Percentiles rank a stretch among this genome's conserved stretches.
Evolutionary conservation across 2,113 vertebrate species (phyloP).

Genomic region (Alligator sinensis): DNA sequence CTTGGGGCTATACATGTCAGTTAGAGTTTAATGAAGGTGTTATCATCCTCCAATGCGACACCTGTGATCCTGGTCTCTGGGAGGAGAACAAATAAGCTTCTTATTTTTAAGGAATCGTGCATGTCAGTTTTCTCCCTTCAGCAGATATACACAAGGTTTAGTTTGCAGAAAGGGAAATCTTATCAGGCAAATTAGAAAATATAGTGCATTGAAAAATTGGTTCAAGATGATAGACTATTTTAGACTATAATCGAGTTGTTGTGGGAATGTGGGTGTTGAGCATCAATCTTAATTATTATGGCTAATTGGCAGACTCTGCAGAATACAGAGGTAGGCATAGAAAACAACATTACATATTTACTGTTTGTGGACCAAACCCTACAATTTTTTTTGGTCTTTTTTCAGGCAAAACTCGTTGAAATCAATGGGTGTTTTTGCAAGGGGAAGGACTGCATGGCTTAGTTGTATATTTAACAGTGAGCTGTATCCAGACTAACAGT

Average conservation of each 20-base stretch:
- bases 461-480: neutral
- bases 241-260: neutral
- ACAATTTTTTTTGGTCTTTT: neutral
- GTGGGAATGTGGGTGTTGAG: neutral
- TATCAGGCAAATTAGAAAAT: neutral
- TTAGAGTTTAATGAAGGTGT: neutral
- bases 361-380: neutral
- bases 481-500: neutral
- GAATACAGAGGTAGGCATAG: neutral
- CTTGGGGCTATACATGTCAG: neutral
- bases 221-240: neutral
- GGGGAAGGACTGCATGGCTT: neutral
- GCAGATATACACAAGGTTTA: neutral
- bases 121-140: neutral
- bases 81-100: neutral
- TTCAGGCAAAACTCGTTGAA: neutral
- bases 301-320: conserved; percentile 6
- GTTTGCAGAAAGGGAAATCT: neutral
- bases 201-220: neutral
- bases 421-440: neutral
- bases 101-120: neutral
- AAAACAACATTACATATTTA: neutral
- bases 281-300: neutral
- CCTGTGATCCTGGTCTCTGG: neutral
- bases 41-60: neutral